phyloP scores from a whole-genome alignment of 2,113 vertebrate genomes.

The Scomber japonicus region DNA sequence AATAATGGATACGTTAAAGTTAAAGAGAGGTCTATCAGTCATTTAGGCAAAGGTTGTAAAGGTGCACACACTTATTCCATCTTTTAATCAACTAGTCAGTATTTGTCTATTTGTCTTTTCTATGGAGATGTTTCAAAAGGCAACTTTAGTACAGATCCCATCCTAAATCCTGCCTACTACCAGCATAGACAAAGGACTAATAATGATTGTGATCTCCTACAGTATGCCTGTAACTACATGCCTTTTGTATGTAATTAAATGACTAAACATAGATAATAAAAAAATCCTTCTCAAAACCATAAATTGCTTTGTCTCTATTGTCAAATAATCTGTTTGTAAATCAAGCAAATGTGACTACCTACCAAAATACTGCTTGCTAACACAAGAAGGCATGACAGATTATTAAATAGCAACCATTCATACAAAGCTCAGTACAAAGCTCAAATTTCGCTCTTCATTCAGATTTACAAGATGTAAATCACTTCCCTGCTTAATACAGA shows the following conservation, averaged over 20 bases:
- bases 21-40: constrained; percentile 4
- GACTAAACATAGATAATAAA: constrained; percentile 38
- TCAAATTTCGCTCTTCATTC: constrained; percentile 8
- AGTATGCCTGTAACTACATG: constrained; percentile 41
- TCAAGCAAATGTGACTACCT: too few species aligned
- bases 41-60: constrained; percentile 15
- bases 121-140: constrained; percentile 35
- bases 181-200: constrained; percentile 56
- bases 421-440: neutral
- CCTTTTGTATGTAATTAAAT: constrained; percentile 62
- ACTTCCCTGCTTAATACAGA: constrained; percentile 8
- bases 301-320: neutral
- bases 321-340: neutral
- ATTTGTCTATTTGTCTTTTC: constrained; percentile 53
- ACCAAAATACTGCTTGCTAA: neutral
- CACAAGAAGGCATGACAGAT: neutral
- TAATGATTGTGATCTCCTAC: constrained; percentile 53
- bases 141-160: constrained; percentile 14
- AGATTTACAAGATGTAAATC: constrained; percentile 8
- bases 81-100: constrained; percentile 20
- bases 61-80: constrained; percentile 25
- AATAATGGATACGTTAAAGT: constrained; percentile 21
- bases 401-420: constrained; percentile 16
- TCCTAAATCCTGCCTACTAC: constrained; percentile 42
- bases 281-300: constrained; percentile 20